A percentile compares a stretch with the other conserved stretches of the same genome.
These are phyloP conservation scores for Carduelis carduelis DNA, from an alignment of 2,797 vertebrate species.

Conservation along the genomic window DNA sequence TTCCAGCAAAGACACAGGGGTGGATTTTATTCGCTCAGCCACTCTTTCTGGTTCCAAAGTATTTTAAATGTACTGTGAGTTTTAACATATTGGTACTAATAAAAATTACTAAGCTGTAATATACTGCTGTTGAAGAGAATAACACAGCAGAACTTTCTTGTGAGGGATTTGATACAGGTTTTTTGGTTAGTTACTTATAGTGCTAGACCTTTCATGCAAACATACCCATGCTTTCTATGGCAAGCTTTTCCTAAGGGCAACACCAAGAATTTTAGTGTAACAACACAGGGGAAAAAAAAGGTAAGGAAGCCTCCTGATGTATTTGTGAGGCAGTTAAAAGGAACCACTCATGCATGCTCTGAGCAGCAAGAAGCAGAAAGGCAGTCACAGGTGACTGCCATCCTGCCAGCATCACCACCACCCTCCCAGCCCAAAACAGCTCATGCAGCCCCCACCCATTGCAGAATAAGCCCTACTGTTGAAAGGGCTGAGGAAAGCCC, in stretches of 20 bases:
- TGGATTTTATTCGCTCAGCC: background rate
- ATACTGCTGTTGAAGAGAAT: background rate
- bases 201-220: background rate
- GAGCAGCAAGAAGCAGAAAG: conserved; percentile 3
- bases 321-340: background rate
- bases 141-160: background rate
- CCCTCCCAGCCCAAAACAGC: conserved; percentile 61
- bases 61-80: background rate
- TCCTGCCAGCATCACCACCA: conserved; percentile 46
- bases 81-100: background rate
- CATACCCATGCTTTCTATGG: fast-evolving
- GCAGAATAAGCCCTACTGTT: background rate
- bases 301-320: background rate
- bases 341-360: background rate
- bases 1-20: background rate
- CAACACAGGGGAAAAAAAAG: fast-evolving
- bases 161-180: background rate
- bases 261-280: background rate
- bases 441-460: background rate
- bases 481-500: background rate
- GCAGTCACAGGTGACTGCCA: conserved; percentile 73
- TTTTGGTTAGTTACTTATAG: background rate
- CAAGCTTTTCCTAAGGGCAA: background rate
- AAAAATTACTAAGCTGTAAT: background rate
- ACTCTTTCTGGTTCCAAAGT: background rate